Percentiles rank a stretch among this genome's conserved stretches.
These are phyloP conservation scores for Cyclura pinguis DNA, from an alignment of 2,797 vertebrate species.

Conservation along the genomic window DNA sequence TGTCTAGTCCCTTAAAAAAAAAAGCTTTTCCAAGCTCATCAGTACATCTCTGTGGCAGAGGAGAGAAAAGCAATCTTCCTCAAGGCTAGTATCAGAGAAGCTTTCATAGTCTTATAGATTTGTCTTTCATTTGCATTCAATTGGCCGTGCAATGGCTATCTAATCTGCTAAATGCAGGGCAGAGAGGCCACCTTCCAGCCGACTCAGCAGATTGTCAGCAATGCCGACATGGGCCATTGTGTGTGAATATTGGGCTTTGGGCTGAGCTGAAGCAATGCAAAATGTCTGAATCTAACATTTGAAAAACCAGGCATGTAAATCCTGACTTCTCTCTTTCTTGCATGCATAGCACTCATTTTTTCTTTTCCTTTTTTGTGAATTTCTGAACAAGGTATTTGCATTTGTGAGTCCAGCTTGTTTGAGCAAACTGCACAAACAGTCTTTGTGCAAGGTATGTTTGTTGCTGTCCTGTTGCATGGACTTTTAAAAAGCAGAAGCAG, in stretches of 20 bases:
- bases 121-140: constrained; percentile 30
- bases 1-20: no score
- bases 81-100: constrained; percentile 4
- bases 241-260: neutral
- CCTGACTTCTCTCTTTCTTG: no score
- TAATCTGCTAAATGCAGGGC: constrained; percentile 25
- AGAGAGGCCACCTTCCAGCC: neutral
- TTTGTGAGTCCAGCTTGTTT: no score
- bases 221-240: neutral
- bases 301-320: neutral
- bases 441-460: no score
- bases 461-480: no score
- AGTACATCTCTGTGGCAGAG: neutral
- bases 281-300: neutral
- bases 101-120: constrained; percentile 19
- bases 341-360: no score
- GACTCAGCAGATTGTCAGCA: constrained; percentile 8
- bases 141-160: constrained; percentile 7
- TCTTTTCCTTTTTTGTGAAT: no score
- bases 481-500: no score
- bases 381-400: no score
- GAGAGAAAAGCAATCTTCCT: constrained; percentile 5
- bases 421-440: no score
- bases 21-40: no score
- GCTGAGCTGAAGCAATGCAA: neutral